Evolutionary conservation across 1,140 invertebrate genomes (phyloP).

Genomic region (Monochamus saltuarius): DNA sequence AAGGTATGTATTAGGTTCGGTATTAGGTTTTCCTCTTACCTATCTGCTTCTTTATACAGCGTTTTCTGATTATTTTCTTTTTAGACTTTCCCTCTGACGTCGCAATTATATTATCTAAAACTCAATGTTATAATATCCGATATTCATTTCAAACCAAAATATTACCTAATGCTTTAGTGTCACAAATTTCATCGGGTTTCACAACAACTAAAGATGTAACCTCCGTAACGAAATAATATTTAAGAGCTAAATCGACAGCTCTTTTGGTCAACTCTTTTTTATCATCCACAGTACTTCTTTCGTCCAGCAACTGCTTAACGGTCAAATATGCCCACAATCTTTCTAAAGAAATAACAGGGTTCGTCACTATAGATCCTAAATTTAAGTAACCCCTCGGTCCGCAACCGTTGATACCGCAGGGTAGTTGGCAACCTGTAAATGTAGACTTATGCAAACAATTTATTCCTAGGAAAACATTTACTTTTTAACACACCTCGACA

Average conservation of each 20-base stretch:
- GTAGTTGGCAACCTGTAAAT: too few species aligned
- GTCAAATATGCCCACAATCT: slow-evolving; percentile 67
- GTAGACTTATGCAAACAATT: too few species aligned
- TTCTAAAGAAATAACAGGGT: slow-evolving; percentile 54
- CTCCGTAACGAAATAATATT: slow-evolving; percentile 68
- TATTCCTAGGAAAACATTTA: not conserved
- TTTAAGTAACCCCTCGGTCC: not conserved
- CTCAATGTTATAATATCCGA: not conserved
- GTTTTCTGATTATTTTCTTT: too few species aligned
- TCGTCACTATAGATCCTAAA: slow-evolving; percentile 10
- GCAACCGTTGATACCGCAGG: too few species aligned
- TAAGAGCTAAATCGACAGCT: slow-evolving; percentile 53
- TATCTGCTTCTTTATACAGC: too few species aligned
- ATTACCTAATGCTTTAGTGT: slow-evolving; percentile 15
- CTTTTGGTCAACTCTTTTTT: slow-evolving; percentile 39
- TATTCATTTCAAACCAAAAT: too few species aligned
- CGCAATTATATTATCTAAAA: too few species aligned
- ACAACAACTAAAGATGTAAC: slow-evolving; percentile 69
- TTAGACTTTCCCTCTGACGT: too few species aligned
- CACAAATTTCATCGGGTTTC: slow-evolving; percentile 55
- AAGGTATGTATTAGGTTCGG: too few species aligned
- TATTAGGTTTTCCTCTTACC: too few species aligned
- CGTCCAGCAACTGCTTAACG: slow-evolving; percentile 63
- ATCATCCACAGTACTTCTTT: slow-evolving; percentile 48
- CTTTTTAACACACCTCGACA: not conserved